These are phyloP conservation scores for Lithobates sylvaticus DNA, from an alignment of 2,797 vertebrate species.

Conservation along the genomic window DNA sequence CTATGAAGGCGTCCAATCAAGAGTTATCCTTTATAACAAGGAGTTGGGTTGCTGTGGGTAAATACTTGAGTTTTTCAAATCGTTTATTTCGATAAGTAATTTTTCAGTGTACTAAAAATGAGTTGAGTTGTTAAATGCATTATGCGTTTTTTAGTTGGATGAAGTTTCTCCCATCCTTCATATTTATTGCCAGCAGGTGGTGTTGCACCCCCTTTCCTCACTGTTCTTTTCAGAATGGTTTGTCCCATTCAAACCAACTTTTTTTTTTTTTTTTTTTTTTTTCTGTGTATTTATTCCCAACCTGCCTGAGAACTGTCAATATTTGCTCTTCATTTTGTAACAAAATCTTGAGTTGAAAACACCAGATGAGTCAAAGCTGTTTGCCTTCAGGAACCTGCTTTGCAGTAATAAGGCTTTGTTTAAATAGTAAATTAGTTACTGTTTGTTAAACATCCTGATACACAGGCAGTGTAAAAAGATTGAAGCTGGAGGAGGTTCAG, in stretches of 20 bases:
- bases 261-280: conserved; percentile 36
- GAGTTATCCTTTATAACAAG: no score
- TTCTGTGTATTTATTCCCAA: conserved; percentile 64
- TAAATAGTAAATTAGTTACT: conserved; percentile 65
- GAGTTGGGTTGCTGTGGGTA: no score
- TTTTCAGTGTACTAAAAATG: no score
- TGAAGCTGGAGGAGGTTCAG: neutral
- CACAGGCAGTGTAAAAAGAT: conserved; percentile 8
- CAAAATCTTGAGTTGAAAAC: conserved; percentile 68
- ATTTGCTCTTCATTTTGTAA: conserved; percentile 68
- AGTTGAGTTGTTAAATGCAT: no score
- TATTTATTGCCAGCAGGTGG: conserved; percentile 67
- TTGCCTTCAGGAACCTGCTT: conserved; percentile 59
- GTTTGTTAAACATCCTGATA: conserved; percentile 37
- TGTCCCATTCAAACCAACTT: conserved; percentile 63
- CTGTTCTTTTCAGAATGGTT: conserved; percentile 67
- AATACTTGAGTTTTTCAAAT: no score
- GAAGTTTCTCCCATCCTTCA: neutral
- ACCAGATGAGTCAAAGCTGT: conserved; percentile 66
- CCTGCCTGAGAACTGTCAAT: conserved; percentile 68
- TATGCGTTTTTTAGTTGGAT: no score
- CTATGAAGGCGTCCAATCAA: neutral
- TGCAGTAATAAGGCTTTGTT: conserved; percentile 65
- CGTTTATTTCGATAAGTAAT: no score
- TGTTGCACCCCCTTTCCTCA: conserved; percentile 74